Percentiles rank a stretch among this genome's conserved stretches.
Conservation (phyloP, 2,797 vertebrate genomes). For the Crotalus adamanteus region DNA sequence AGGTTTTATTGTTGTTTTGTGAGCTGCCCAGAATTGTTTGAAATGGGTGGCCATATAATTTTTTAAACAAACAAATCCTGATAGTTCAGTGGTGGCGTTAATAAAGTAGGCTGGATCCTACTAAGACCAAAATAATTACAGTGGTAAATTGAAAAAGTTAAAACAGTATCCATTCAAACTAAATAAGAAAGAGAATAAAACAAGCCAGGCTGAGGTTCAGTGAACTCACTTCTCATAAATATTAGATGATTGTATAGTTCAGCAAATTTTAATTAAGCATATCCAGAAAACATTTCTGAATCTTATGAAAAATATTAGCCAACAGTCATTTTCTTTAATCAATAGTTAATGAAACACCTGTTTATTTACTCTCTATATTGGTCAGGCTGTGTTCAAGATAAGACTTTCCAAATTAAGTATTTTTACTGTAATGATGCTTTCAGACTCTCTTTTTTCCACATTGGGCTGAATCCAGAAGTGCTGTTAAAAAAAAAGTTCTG, state of each 20-base stretch:
- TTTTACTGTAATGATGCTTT: neutral
- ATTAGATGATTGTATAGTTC: slow-evolving; percentile 9
- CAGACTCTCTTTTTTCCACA: neutral
- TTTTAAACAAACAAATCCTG: neutral
- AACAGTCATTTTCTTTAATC: slow-evolving; percentile 14
- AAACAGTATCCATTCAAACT: slow-evolving; percentile 26
- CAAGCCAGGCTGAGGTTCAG: slow-evolving; percentile 8
- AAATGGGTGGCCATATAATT: neutral
- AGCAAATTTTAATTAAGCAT: slow-evolving; percentile 12
- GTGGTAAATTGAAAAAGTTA: slow-evolving; percentile 37
- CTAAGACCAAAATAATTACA: slow-evolving; percentile 27
- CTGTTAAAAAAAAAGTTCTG: neutral
- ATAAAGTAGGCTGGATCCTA: slow-evolving; percentile 33
- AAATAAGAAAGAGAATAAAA: slow-evolving; percentile 33
- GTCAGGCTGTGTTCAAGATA: neutral
- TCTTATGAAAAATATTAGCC: neutral
- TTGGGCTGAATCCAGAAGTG: neutral
- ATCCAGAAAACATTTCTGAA: slow-evolving; percentile 20
- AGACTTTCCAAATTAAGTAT: neutral
- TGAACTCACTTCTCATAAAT: neutral
- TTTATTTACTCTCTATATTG: neutral
- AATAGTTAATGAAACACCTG: neutral
- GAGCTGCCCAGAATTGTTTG: neutral
- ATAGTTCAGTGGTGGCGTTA: slow-evolving; percentile 20
- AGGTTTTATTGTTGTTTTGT: neutral